Evolutionary conservation across 2,113 vertebrate species (phyloP).

Genomic region (Terrapene triunguis): DNA sequence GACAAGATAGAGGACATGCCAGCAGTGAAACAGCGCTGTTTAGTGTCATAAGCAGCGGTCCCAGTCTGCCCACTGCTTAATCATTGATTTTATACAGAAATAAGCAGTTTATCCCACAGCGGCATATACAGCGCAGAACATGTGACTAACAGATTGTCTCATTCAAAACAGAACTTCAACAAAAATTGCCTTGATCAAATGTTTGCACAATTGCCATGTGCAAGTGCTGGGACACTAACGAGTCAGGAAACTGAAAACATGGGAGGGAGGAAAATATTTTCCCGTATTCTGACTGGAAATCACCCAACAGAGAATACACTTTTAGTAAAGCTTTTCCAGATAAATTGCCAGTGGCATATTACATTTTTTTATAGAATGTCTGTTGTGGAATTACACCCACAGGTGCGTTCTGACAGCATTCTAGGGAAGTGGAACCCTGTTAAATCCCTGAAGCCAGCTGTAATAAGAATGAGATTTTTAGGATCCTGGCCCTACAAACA

Average conservation of each 20-base stretch:
- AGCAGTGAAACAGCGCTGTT: accelerated
- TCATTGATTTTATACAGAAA: not conserved
- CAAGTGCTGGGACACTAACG: not conserved
- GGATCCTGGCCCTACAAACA: not conserved
- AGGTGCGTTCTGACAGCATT: too few species aligned
- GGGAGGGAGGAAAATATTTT: not conserved
- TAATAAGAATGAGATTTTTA: not conserved
- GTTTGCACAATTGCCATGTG: not conserved
- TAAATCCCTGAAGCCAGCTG: not conserved
- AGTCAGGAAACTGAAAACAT: not conserved
- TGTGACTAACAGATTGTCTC: conserved; percentile 36
- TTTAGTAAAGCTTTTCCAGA: not conserved
- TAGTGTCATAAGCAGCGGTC: accelerated
- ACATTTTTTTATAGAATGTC: accelerated
- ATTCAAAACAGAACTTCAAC: not conserved
- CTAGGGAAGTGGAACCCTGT: not conserved
- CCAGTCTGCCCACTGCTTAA: accelerated
- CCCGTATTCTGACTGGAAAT: not conserved
- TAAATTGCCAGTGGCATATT: not conserved
- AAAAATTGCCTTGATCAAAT: conserved; percentile 4
- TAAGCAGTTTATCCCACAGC: not conserved
- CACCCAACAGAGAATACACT: not conserved
- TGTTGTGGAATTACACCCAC: not conserved
- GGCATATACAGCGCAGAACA: not conserved
- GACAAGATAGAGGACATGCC: not conserved